Conservation (phyloP, 2,113 vertebrate genomes). For the Argyrosomus japonicus region DNA sequence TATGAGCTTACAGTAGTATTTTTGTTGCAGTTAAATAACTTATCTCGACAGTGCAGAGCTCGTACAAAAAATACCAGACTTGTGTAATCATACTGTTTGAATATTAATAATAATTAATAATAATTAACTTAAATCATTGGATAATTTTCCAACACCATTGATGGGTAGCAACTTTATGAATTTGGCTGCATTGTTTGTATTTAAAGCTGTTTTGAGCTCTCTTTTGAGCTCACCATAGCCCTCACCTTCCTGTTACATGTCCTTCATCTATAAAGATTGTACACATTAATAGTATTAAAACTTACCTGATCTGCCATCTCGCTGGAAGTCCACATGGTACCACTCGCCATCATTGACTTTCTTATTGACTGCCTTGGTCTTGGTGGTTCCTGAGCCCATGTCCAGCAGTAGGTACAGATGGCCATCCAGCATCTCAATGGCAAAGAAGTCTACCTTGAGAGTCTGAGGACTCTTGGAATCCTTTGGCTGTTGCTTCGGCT, state of each 20-base stretch:
- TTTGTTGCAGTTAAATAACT: constrained; percentile 30
- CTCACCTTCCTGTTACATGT: neutral
- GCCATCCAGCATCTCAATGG: constrained; percentile 98
- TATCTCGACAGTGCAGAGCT: constrained; percentile 10
- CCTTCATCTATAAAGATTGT: neutral
- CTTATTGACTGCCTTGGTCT: constrained; percentile 94
- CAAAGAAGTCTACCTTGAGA: constrained; percentile 97
- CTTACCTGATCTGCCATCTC: constrained; percentile 95
- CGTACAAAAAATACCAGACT: too few species aligned
- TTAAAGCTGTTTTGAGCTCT: neutral
- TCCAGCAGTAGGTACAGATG: constrained; percentile 96
- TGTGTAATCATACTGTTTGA: neutral
- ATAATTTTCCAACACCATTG: neutral
- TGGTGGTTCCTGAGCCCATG: constrained; percentile 98
- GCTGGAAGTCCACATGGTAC: constrained; percentile 99
- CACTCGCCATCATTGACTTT: constrained; percentile 99
- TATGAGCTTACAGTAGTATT: constrained; percentile 14
- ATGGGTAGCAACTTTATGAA: neutral
- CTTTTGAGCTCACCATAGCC: neutral
- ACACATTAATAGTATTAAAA: neutral
- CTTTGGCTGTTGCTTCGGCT: constrained; percentile 93
- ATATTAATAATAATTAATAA: too few species aligned
- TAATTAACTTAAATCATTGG: neutral
- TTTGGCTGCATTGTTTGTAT: neutral
- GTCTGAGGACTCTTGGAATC: constrained; percentile 93